Conservation (phyloP, 2,797 vertebrate species). For the Schizopygopsis pylzovi region DNA sequence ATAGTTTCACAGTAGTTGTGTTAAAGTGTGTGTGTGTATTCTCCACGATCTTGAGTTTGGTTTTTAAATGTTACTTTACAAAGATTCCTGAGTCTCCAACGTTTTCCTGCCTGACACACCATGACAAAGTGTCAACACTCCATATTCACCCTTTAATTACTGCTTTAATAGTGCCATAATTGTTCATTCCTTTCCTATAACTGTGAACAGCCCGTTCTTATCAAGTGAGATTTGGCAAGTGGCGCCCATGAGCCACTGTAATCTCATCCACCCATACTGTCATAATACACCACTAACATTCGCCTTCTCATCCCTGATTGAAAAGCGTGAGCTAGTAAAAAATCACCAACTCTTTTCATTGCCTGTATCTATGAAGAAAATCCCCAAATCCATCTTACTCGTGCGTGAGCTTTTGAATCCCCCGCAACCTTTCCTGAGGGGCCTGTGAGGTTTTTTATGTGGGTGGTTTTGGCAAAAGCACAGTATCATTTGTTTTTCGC, state of each 20-base stretch:
- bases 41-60: too few relatives aligned
- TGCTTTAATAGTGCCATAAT: conserved; percentile 37
- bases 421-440: conserved; percentile 50
- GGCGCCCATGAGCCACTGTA: conserved; percentile 4
- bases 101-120: too few relatives aligned
- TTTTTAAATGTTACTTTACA: too few relatives aligned
- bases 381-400: conserved; percentile 64
- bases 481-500: conserved; percentile 46
- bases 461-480: conserved; percentile 37
- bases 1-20: too few relatives aligned
- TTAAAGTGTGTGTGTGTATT: too few relatives aligned
- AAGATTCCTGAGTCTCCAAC: too few relatives aligned
- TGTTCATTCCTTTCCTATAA: conserved; percentile 37
- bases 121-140: not conserved
- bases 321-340: not conserved
- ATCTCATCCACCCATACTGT: conserved; percentile 20
- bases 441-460: conserved; percentile 54
- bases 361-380: conserved; percentile 64
- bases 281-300: conserved; percentile 31
- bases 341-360: conserved; percentile 19
- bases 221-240: conserved; percentile 20
- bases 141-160: conserved; percentile 41
- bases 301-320: conserved; percentile 9
- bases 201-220: conserved; percentile 30
- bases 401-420: conserved; percentile 61